Base-by-base conservation (phyloP, 2,797 vertebrate genomes). In the Pseudomugil tenellus region DNA sequence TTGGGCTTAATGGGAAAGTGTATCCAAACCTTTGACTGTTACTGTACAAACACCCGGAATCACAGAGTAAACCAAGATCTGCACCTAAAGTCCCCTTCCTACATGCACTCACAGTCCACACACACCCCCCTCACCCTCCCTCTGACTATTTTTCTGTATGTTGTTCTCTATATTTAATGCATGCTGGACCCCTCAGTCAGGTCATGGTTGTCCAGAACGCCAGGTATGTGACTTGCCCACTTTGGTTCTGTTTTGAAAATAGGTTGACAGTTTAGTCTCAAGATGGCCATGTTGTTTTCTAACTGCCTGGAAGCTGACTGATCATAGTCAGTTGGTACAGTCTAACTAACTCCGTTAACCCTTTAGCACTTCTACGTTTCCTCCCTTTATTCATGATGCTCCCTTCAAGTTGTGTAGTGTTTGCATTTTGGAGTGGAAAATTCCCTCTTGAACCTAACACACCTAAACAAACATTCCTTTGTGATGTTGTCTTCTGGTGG, bases 191-290 rank as follows among this genome's bases (percentile, higher is more conserved):
- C 91, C 95, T 93, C 96, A 99, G 98, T 92, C 98, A 99, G 97
- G 98, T 99, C 94, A 99, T 99, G 98, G 98, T 99, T 96, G 98
- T 99, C 95, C 98, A 99, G 95, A 99, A 99, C 65, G 97, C 97
- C 94, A 99, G 98, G 98, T 99, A 99, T 95, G 96, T 96, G 90
- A 56, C 88, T 75, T 90, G 89, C 85, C 89, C 84, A 87, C 75
- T 90, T 86, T 90, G 82, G 86, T 88, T 89, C 62, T 85, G 54
- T 87, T 88, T 86, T 87, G 34, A 68, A 76, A 75, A 76, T 78
- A 84, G 72, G 83, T 84, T 86, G 81, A 84, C 61, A 81, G 76
- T 85, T 81, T 83, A 83, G 72, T 83, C 71, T 69, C 67, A 67
- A 72, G 75, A 70, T 13, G 26, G 67, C 59, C 49, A 55, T 28